These are phyloP conservation scores for Diplolepis rosae DNA, from an alignment of 2,888 invertebrate species.

Conservation along the genomic window DNA sequence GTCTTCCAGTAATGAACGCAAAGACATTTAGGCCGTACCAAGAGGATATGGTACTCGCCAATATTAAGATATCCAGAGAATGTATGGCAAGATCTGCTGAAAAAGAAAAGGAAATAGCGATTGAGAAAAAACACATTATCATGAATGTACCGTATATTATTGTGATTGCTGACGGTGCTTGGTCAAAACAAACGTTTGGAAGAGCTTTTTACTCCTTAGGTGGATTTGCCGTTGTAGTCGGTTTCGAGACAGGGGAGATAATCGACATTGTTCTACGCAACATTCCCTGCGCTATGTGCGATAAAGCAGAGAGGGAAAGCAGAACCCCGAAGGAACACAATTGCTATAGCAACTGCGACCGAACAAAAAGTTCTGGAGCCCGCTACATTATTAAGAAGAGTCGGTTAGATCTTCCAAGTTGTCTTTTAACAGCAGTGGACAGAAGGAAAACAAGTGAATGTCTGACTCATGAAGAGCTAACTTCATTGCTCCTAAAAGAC, in stretches of 20 bases:
- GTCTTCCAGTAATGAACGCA: neutral
- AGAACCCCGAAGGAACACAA: constrained; percentile 2
- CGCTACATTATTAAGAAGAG: too few relatives aligned
- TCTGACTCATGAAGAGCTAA: too few relatives aligned
- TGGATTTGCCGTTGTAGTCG: constrained; percentile 46
- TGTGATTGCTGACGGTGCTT: constrained; percentile 46
- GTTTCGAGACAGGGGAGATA: constrained; percentile 44
- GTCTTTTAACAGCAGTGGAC: too few relatives aligned
- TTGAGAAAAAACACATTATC: constrained; percentile 18
- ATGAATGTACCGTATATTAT: constrained; percentile 41
- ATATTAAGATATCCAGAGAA: neutral
- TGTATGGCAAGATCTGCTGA: neutral
- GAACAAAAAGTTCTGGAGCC: constrained; percentile 51
- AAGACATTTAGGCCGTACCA: neutral
- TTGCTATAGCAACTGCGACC: constrained; percentile 54
- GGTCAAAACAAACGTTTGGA: constrained; percentile 47
- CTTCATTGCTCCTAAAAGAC: too few relatives aligned
- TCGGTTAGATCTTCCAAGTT: too few relatives aligned
- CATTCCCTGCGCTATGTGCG: constrained; percentile 52
- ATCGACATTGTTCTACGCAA: constrained; percentile 53
- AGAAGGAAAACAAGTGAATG: too few relatives aligned
- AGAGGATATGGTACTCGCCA: neutral
- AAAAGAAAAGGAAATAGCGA: neutral
- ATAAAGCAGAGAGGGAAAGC: constrained; percentile 20
- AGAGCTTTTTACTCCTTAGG: constrained; percentile 41